Percentiles rank a stretch among this genome's conserved stretches.
Conservation (phyloP, 2,113 vertebrate species). For the Pimephales promelas region DNA sequence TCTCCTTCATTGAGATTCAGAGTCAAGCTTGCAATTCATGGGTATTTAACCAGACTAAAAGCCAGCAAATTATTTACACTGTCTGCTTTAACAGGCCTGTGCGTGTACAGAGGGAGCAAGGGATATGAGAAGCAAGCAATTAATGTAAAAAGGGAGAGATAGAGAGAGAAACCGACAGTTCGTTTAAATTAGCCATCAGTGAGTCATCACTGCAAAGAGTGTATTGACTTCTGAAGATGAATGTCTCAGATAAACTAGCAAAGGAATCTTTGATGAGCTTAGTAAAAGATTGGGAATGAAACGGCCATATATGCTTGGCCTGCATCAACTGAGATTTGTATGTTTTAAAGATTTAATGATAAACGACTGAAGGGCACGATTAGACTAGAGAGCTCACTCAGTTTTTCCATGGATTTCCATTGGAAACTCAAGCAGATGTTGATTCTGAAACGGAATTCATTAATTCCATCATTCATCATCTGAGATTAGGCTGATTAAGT, state of each 20-base stretch:
- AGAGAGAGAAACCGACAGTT: not conserved
- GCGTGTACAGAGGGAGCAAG: slow-evolving; percentile 39
- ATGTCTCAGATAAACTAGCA: not conserved
- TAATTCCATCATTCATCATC: not conserved
- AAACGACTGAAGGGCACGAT: not conserved
- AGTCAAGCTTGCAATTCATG: slow-evolving; percentile 39
- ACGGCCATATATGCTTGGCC: not conserved
- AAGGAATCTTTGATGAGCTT: slow-evolving; percentile 15
- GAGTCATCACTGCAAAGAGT: not conserved
- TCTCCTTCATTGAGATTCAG: slow-evolving; percentile 42
- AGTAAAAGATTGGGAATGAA: not conserved
- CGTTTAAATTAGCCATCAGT: slow-evolving; percentile 18
- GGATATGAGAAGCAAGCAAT: slow-evolving; percentile 53
- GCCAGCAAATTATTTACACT: slow-evolving; percentile 65
- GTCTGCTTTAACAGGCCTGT: slow-evolving; percentile 26
- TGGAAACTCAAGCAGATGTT: slow-evolving; percentile 2
- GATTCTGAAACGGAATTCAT: not conserved
- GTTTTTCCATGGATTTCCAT: slow-evolving; percentile 1
- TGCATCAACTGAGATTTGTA: not conserved
- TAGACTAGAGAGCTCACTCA: not conserved
- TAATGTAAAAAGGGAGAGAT: slow-evolving; percentile 56
- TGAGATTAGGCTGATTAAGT: slow-evolving; percentile 16
- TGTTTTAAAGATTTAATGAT: slow-evolving; percentile 8
- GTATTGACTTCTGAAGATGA: not conserved
- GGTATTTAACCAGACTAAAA: slow-evolving; percentile 58